Conservation (phyloP, 2,797 vertebrate species). For the Bucorvus abyssinicus region DNA sequence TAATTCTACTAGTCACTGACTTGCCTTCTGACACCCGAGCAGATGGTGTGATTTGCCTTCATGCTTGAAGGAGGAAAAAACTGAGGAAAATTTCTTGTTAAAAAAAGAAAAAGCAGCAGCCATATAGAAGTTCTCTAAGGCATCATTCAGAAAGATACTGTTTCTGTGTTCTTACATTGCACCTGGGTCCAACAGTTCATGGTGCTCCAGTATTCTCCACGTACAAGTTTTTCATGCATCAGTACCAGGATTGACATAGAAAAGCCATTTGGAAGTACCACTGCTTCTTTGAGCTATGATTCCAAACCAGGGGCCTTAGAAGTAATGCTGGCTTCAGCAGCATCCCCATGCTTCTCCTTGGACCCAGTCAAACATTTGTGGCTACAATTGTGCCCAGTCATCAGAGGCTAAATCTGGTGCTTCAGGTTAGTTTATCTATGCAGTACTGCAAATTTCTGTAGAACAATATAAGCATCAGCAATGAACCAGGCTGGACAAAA, state of each 20-base stretch:
- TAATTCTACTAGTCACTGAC: not conserved
- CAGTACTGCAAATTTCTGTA: not conserved
- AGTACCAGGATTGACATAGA: not conserved
- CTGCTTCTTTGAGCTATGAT: not conserved
- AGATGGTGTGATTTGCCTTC: not conserved
- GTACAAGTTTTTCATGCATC: not conserved
- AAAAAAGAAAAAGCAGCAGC: not conserved
- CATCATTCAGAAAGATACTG: not conserved
- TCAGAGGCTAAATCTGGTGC: not conserved
- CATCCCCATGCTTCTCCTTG: not conserved
- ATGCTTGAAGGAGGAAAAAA: not conserved
- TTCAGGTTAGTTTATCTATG: not conserved
- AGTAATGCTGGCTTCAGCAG: not conserved
- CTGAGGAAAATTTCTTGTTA: not conserved
- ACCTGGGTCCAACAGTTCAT: not conserved
- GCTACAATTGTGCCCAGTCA: fast-evolving
- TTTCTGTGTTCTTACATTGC: not conserved
- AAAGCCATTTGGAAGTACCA: not conserved
- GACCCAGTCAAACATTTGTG: too few relatives aligned
- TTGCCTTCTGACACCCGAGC: not conserved
- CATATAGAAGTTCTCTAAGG: not conserved
- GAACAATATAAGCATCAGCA: not conserved
- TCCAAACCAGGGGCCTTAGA: not conserved
- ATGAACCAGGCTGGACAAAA: not conserved
- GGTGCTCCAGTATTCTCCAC: not conserved